Conservation (phyloP, 2,888 invertebrate genomes). For the Drosophila longiperda region DNA sequence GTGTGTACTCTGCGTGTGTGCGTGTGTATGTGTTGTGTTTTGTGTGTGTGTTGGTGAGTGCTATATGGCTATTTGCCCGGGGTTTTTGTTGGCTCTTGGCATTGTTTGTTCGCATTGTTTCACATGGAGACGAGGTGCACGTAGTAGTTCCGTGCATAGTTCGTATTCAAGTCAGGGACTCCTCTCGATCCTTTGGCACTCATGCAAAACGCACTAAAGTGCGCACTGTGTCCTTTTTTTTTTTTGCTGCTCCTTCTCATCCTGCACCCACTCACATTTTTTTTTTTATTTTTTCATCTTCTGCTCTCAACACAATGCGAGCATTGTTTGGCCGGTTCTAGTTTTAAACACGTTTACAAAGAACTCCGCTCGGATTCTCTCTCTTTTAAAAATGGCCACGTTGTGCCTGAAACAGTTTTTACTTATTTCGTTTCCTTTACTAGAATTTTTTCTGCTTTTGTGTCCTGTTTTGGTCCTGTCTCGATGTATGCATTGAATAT, state of each 20-base stretch:
- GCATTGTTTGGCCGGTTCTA: slow-evolving; percentile 54
- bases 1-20: slow-evolving; percentile 3
- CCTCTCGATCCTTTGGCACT: slow-evolving; percentile 53
- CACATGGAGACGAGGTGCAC: slow-evolving; percentile 56
- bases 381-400: slow-evolving; percentile 48
- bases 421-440: background rate
- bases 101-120: slow-evolving; percentile 61
- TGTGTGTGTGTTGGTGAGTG: slow-evolving; percentile 7
- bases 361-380: slow-evolving; percentile 53
- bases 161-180: slow-evolving; percentile 61
- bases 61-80: slow-evolving; percentile 45
- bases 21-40: slow-evolving; percentile 3
- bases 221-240: slow-evolving; percentile 47
- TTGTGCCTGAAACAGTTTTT: slow-evolving; percentile 43
- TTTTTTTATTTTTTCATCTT: background rate
- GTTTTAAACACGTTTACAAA: slow-evolving; percentile 63
- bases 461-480: slow-evolving; percentile 9
- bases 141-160: slow-evolving; percentile 46
- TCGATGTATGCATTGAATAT: slow-evolving; percentile 37
- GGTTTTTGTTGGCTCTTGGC: slow-evolving; percentile 51
- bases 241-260: background rate
- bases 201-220: slow-evolving; percentile 63
- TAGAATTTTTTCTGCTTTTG: background rate
- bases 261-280: slow-evolving; percentile 2
- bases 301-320: slow-evolving; percentile 36